A percentile compares a stretch with the other conserved stretches of the same genome.
phyloP scores from a whole-genome alignment of 2,113 vertebrate species.

The Gymnorhina tibicen region DNA sequence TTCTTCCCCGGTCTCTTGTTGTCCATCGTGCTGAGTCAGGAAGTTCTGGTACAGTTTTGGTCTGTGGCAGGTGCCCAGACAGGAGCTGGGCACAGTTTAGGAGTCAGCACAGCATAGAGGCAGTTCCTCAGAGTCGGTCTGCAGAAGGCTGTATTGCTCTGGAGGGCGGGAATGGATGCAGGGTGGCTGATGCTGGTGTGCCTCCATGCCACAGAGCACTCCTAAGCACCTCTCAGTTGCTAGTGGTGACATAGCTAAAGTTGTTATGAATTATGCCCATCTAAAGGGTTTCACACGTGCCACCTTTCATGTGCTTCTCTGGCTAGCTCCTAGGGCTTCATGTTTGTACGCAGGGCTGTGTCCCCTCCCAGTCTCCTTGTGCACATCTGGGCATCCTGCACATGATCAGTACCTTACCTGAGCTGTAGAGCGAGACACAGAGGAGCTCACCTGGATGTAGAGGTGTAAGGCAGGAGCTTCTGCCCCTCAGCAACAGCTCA shows the following conservation, averaged over 20 bases:
- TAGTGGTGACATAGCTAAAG: not conserved
- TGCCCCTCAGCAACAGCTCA: not conserved
- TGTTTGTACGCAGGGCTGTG: not conserved
- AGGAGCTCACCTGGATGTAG: not conserved
- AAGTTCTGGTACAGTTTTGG: not conserved
- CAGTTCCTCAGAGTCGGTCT: not conserved
- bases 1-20: not conserved
- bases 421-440: not conserved
- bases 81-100: not conserved
- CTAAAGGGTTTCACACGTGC: not conserved
- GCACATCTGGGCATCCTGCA: not conserved
- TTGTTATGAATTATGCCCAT: not conserved
- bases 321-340: not conserved
- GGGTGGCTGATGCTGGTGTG: not conserved
- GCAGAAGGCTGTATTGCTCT: not conserved
- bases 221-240: not conserved
- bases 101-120: not conserved
- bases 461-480: not conserved
- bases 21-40: not conserved
- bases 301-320: not conserved
- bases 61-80: rapidly evolving
- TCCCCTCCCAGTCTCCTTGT: not conserved
- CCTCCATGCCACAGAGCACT: not conserved
- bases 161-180: not conserved
- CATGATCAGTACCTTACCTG: rapidly evolving